phyloP scores from a whole-genome alignment of 2,797 vertebrate genomes.

The Pithecia hirsuta region DNA sequence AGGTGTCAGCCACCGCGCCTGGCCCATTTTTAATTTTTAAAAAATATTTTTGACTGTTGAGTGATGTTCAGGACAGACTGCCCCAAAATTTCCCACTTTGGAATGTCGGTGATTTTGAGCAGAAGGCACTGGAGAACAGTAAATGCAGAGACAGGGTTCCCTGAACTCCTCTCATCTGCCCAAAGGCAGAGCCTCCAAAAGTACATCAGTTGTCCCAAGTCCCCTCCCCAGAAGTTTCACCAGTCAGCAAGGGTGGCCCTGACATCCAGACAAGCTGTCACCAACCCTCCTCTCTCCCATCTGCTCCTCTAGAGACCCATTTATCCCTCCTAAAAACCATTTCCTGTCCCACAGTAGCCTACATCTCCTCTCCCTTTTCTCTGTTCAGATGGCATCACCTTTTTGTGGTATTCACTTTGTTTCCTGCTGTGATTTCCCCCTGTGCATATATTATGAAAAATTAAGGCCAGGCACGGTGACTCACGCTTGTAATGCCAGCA shows the following conservation, averaged over 20 bases:
- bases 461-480: neutral
- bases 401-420: no score
- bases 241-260: neutral
- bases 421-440: no score
- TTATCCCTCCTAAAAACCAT: neutral
- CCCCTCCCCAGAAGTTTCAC: neutral
- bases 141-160: neutral
- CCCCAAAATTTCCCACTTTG: neutral
- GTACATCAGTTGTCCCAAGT: rapidly evolving
- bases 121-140: neutral
- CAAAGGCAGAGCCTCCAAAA: neutral
- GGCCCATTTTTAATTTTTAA: neutral
- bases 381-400: neutral
- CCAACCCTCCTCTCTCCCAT: rapidly evolving
- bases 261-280: neutral
- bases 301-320: neutral
- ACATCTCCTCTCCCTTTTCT: neutral
- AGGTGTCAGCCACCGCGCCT: no score
- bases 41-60: neutral
- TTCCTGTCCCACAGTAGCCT: neutral
- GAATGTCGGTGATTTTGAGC: neutral
- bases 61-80: neutral
- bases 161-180: neutral
- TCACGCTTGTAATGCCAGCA: no score
- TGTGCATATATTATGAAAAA: neutral